Evolutionary conservation across 2,888 invertebrate genomes (phyloP), one percentile per base, ranked within the genome.

Genomic region (Chloroclystis v-ata): DNA sequence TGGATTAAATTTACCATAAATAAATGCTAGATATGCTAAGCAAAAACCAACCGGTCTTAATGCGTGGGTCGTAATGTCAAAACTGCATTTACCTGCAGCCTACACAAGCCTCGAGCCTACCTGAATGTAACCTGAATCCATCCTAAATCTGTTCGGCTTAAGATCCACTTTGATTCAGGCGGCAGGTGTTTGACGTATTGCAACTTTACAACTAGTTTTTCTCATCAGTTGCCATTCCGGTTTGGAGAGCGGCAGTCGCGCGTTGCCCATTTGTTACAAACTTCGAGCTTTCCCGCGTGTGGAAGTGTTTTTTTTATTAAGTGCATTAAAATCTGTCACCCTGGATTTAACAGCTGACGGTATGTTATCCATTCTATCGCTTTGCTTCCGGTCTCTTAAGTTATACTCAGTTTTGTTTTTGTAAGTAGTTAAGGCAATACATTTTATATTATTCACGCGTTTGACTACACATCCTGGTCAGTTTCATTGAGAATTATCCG

Each of bases 341-440:
- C 82, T 83, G 83, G 83, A 83, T 82, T 73, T 75, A 70, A 67
- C 72, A 60, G 61, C 72, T 59, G 71, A 78, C 68, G 83, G 83
- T 83, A 67, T 59, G 71, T 35, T 25, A 28, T 11, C 1, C 9
- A n/a, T 9, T 20, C 20, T 3, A 42, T 40, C 24, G 7, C 26
- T 38, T 16, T 28, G 14, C 32, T 43, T 37, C 4, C 14, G 2
- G 35, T 13, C 26, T 9, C 8, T 25, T 26, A 13, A 35, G 25
- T 11, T 10, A 37, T 32, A 28, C 24, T 8, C 16, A 30, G 44
- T 33, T 39, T 26, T 35, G 7, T 20, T 35, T 25, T 26, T 37
- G 12, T 26, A 35, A 35, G 20, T 35, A 33, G 10, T 16, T 16
- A 2, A 16, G 33, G 16, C 33, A 33, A 8, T 35, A 24, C 20